These are phyloP conservation scores for Aethina tumida DNA, from an alignment of 1,140 invertebrate species.

Conservation along the genomic window DNA sequence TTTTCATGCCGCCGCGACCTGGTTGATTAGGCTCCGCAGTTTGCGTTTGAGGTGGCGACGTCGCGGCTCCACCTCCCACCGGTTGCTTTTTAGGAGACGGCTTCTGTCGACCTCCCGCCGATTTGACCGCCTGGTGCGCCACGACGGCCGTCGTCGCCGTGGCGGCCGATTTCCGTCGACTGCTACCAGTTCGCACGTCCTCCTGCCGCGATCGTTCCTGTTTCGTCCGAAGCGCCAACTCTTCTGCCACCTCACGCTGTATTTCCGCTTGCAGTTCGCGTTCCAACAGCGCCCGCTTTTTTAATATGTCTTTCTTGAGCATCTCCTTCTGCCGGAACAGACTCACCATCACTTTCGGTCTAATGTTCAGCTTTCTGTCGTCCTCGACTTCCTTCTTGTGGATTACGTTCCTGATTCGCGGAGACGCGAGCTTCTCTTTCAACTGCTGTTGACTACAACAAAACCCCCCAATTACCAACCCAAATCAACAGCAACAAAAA, in stretches of 20 bases:
- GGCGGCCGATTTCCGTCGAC: conserved; percentile 45
- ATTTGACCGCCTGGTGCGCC: conserved; percentile 23
- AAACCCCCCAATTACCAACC: not conserved
- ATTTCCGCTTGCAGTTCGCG: conserved; percentile 87
- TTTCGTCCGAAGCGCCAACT: conserved; percentile 55
- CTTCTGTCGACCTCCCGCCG: conserved; percentile 25
- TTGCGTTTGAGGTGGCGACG: conserved; percentile 9
- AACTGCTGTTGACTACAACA: conserved; percentile 18
- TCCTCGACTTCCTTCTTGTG: conserved; percentile 38
- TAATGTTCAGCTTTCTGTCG: conserved; percentile 39
- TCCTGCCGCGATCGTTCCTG: conserved; percentile 60
- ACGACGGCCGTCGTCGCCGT: conserved; percentile 39
- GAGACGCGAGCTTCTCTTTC: conserved; percentile 29
- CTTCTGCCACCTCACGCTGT: conserved; percentile 64
- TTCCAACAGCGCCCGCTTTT: conserved; percentile 80
- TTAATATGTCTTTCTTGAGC: conserved; percentile 88
- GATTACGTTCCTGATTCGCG: conserved; percentile 23
- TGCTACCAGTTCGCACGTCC: conserved; percentile 50
- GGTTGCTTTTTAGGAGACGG: conserved; percentile 24
- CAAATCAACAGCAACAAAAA: not conserved
- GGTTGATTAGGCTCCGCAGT: not conserved
- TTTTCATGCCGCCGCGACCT: conserved; percentile 6
- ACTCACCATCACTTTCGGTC: conserved; percentile 51
- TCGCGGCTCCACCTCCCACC: conserved; percentile 3
- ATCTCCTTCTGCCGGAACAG: conserved; percentile 81